Evolutionary conservation across 2,113 vertebrate species (phyloP).

Genomic region (Corvus cornix): DNA sequence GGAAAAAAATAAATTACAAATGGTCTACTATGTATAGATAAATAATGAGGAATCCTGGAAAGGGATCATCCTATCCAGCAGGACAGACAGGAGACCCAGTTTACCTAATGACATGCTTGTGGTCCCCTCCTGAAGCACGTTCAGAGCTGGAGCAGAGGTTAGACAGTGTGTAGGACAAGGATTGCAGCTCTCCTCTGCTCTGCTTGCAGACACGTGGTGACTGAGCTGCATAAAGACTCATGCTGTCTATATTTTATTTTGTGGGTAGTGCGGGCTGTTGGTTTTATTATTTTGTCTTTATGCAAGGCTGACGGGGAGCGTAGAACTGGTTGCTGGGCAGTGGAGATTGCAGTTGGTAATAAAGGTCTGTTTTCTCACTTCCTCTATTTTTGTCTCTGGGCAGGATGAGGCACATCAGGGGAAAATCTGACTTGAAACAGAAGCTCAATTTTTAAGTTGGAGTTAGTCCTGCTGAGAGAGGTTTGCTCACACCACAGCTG

Average conservation of each 20-base stretch:
- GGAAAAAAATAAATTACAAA: background rate
- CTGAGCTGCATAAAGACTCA: slow-evolving; percentile 14
- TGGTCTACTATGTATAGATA: background rate
- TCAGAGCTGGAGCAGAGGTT: background rate
- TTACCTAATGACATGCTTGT: background rate
- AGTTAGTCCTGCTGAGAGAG: background rate
- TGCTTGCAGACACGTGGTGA: background rate
- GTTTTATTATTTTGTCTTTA: slow-evolving; percentile 62
- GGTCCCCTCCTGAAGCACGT: background rate
- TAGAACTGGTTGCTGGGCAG: slow-evolving; percentile 41
- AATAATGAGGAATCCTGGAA: background rate
- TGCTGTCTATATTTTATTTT: slow-evolving; percentile 49
- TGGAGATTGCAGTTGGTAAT: slow-evolving; percentile 41
- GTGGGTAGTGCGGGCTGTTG: slow-evolving; percentile 34
- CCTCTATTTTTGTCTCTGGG: slow-evolving; percentile 61
- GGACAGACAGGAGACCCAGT: background rate
- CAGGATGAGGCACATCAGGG: slow-evolving; percentile 57
- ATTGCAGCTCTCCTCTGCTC: background rate
- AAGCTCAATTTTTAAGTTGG: slow-evolving; percentile 10
- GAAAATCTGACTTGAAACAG: slow-evolving; percentile 44
- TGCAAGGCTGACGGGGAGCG: background rate
- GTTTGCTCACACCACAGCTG: slow-evolving; percentile 9
- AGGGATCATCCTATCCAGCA: background rate
- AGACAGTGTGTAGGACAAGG: slow-evolving; percentile 6
- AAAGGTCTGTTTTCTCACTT: slow-evolving; percentile 71